Conservation (phyloP, 2,797 vertebrate genomes). For the Thunnus albacares region DNA sequence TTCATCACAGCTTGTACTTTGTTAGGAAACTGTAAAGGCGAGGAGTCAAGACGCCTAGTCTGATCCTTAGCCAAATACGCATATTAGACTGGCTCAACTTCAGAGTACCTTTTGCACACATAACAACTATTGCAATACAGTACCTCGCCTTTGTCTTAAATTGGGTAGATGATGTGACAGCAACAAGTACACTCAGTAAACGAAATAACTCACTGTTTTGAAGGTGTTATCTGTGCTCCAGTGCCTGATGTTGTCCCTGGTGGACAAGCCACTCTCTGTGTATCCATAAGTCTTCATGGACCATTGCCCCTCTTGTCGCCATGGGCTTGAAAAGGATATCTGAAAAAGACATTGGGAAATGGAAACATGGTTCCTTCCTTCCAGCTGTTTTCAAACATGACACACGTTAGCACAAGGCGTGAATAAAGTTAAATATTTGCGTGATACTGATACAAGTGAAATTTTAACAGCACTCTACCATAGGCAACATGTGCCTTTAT, state of each 20-base stretch:
- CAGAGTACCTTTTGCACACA: conserved; percentile 48
- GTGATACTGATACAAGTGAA: not conserved
- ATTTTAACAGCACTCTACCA: not conserved
- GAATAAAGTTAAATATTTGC: not conserved
- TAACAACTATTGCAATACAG: conserved; percentile 16
- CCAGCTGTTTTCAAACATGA: not conserved
- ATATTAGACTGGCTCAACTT: conserved; percentile 57
- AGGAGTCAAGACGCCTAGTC: conserved; percentile 57
- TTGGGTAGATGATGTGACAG: not conserved
- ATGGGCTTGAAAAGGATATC: conserved; percentile 47
- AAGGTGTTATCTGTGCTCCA: conserved; percentile 79
- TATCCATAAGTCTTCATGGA: conserved; percentile 67
- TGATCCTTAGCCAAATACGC: conserved; percentile 59
- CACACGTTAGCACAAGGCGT: not conserved
- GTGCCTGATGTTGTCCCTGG: conserved; percentile 59
- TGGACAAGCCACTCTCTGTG: conserved; percentile 72
- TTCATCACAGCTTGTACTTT: conserved; percentile 73
- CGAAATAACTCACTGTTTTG: conserved; percentile 57
- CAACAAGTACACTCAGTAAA: conserved; percentile 7
- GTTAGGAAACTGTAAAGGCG: conserved; percentile 78
- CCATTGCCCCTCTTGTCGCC: conserved; percentile 57
- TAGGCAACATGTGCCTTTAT: not conserved
- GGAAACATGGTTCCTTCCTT: not conserved
- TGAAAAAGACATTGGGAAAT: conserved; percentile 15
- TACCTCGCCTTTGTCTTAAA: conserved; percentile 2